Evolutionary conservation across 2,888 invertebrate species (phyloP).

Genomic region (Tethea ocularis): DNA sequence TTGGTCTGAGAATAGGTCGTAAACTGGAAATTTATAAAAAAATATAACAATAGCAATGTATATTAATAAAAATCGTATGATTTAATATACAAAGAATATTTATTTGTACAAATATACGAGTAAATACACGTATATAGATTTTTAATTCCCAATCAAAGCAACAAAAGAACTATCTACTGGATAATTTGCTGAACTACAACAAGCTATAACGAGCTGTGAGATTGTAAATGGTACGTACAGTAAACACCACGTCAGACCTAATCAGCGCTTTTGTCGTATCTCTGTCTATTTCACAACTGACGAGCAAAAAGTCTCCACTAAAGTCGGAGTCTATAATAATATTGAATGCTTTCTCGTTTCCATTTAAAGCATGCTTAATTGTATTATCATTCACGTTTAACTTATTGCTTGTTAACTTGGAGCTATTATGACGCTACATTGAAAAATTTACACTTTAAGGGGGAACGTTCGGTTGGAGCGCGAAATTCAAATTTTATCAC

Average conservation of each 20-base stretch:
- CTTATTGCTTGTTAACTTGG: no score
- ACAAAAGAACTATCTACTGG: background rate
- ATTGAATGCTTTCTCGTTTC: conserved; percentile 1
- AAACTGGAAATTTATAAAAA: background rate
- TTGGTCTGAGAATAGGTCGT: no score
- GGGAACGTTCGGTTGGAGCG: no score
- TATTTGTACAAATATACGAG: no score
- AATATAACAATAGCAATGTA: background rate
- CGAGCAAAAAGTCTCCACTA: conserved; percentile 3
- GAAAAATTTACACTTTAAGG: no score
- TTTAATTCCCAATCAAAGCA: background rate
- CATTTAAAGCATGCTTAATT: background rate
- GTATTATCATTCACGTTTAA: background rate
- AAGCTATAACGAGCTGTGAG: background rate
- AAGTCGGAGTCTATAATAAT: background rate
- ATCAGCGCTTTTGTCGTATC: conserved; percentile 28
- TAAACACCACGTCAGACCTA: conserved; percentile 24
- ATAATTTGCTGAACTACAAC: background rate
- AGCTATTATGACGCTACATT: no score
- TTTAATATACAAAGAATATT: no score
- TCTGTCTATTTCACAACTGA: conserved; percentile 14
- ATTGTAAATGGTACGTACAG: conserved; percentile 10
- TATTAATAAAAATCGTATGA: background rate
- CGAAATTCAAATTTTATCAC: no score
- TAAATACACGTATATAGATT: background rate